A percentile compares a stretch with the other conserved stretches of the same genome.
Conservation (phyloP, 2,113 vertebrate genomes). For the Tursiops truncatus region DNA sequence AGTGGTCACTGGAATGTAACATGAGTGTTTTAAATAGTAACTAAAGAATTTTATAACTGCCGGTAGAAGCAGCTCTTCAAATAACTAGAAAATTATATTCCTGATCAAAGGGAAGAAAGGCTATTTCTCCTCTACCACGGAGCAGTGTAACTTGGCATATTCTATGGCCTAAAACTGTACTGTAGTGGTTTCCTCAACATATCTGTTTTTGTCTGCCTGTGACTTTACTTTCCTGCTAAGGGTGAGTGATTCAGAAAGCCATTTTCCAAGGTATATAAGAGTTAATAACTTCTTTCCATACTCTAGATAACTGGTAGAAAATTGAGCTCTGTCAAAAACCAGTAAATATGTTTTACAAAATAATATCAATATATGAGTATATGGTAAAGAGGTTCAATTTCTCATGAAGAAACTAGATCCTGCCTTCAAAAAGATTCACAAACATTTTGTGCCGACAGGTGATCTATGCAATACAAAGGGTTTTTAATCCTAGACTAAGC, state of each 20-base stretch:
- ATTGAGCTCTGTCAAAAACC: neutral
- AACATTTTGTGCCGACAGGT: neutral
- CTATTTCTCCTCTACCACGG: neutral
- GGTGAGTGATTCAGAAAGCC: neutral
- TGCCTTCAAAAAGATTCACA: neutral
- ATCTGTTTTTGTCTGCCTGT: neutral
- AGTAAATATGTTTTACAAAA: neutral
- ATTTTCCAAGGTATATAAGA: neutral
- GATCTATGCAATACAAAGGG: neutral
- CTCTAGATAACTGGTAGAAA: neutral
- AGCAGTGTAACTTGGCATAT: neutral
- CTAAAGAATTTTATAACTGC: slow-evolving; percentile 50
- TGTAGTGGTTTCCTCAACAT: accelerated
- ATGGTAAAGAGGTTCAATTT: neutral
- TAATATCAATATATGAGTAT: neutral
- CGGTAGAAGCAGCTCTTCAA: slow-evolving; percentile 33
- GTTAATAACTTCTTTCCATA: neutral
- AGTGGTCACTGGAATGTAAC: slow-evolving; percentile 50
- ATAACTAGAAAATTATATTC: neutral
- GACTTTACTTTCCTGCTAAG: neutral
- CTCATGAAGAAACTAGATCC: neutral
- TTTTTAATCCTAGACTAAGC: neutral
- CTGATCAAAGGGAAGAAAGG: neutral
- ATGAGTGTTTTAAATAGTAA: slow-evolving; percentile 47
- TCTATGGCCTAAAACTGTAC: neutral